A percentile compares a stretch with the other conserved stretches of the same genome.
Conservation (phyloP, 2,888 invertebrate species). For the Chelonus formosanus region DNA sequence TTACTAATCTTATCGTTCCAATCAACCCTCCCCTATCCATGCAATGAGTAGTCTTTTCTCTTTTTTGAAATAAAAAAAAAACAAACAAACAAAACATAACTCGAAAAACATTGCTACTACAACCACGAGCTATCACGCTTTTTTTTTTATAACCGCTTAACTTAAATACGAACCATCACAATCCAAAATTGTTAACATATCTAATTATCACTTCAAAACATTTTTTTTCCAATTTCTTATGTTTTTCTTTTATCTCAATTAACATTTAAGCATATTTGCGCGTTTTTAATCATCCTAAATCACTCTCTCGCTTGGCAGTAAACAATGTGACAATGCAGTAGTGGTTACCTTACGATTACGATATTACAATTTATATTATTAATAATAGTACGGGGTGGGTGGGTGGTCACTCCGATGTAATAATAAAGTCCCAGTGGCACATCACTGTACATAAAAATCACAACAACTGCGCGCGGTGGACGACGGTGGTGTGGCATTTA, state of each 20-base stretch:
- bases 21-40: constrained; percentile 32
- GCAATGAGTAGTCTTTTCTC: constrained; percentile 31
- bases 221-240: constrained; percentile 23
- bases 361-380: constrained; percentile 50
- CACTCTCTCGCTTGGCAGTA: constrained; percentile 60
- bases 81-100: constrained; percentile 33
- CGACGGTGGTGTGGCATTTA: constrained; percentile 59
- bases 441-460: constrained; percentile 62
- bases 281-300: constrained; percentile 31
- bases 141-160: constrained; percentile 28
- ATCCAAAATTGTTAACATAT: constrained; percentile 40
- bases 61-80: constrained; percentile 29
- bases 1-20: constrained; percentile 23
- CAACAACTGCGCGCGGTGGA: constrained; percentile 56
- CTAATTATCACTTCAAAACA: constrained; percentile 35
- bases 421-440: constrained; percentile 62
- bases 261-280: constrained; percentile 30
- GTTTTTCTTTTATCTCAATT: constrained; percentile 8
- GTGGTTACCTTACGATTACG: constrained; percentile 61
- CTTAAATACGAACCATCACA: constrained; percentile 36
- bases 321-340: constrained; percentile 66
- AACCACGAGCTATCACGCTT: constrained; percentile 38
- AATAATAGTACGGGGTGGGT: constrained; percentile 63
- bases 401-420: constrained; percentile 62
- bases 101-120: constrained; percentile 31